Evolutionary conservation across 2,888 invertebrate genomes (phyloP).

Genomic region (Calliphora vomitoria): DNA sequence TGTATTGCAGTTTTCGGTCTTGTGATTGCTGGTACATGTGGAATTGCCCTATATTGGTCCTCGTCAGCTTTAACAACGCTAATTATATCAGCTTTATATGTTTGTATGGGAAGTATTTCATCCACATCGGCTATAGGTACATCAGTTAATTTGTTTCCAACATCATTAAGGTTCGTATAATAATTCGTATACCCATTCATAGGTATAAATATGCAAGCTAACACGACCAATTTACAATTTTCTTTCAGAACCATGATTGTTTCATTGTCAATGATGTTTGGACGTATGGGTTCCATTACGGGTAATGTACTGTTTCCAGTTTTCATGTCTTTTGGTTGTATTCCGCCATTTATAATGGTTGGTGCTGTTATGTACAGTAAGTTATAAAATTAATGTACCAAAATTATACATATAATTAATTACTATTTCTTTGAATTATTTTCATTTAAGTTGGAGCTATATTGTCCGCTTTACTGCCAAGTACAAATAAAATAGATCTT

Average conservation of each 20-base stretch:
- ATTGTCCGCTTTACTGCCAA: conserved; percentile 74
- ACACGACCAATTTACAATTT: not conserved
- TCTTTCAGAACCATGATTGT: conserved; percentile 88
- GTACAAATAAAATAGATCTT: conserved; percentile 71
- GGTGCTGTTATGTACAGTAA: conserved; percentile 87
- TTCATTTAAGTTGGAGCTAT: conserved; percentile 74
- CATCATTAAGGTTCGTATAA: conserved; percentile 75
- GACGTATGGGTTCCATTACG: conserved; percentile 88
- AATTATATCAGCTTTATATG: conserved; percentile 85
- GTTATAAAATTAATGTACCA: conserved; percentile 48
- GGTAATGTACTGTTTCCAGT: conserved; percentile 89
- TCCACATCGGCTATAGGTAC: conserved; percentile 76
- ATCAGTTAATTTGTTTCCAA: conserved; percentile 77
- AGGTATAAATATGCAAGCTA: too few relatives aligned
- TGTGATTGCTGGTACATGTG: conserved; percentile 84
- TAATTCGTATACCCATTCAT: not conserved
- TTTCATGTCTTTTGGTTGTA: conserved; percentile 88
- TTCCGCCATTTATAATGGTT: conserved; percentile 89
- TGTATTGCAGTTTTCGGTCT: conserved; percentile 80
- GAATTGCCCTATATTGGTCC: conserved; percentile 86
- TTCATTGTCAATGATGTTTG: conserved; percentile 88
- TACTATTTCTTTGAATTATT: conserved; percentile 3
- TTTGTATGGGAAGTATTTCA: conserved; percentile 79
- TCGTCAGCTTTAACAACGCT: conserved; percentile 85
- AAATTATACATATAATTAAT: not conserved